Evolutionary conservation across 2,113 vertebrate genomes (phyloP).

Genomic region (Apistogramma diplotaenia): DNA sequence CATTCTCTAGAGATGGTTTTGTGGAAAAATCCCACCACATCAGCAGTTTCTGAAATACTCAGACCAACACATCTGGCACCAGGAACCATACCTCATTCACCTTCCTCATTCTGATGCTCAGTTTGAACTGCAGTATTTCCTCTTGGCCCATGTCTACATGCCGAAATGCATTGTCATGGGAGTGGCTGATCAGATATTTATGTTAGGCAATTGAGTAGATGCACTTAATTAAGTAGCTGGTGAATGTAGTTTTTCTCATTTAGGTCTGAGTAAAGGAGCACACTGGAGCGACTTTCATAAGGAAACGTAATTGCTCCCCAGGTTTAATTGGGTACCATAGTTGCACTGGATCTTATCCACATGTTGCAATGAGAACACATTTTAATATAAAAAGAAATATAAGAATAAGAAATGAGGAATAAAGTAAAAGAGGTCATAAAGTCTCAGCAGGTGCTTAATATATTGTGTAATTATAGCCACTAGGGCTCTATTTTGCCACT

Average conservation of each 20-base stretch:
- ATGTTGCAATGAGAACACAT: not conserved
- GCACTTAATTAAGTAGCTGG: not conserved
- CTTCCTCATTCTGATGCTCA: not conserved
- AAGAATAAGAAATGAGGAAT: not conserved
- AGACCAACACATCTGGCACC: not conserved
- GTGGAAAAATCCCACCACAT: not conserved
- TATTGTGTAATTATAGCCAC: constrained; percentile 37
- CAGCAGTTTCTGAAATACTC: not conserved
- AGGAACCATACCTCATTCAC: not conserved
- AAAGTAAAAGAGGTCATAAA: not conserved
- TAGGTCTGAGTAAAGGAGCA: not conserved
- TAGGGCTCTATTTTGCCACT: constrained; percentile 30
- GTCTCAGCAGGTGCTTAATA: not conserved
- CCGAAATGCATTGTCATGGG: not conserved
- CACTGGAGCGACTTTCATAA: not conserved
- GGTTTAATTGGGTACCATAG: not conserved
- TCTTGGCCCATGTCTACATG: not conserved
- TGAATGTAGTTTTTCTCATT: not conserved
- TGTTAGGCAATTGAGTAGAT: not conserved
- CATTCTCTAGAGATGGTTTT: not conserved
- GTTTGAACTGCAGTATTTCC: not conserved
- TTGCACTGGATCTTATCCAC: not conserved
- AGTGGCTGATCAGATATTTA: not conserved
- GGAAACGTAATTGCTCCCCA: not conserved
- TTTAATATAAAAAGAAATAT: not conserved